Base-by-base conservation (phyloP, 1,140 invertebrate genomes). In the Drosophila eugracilis region DNA sequence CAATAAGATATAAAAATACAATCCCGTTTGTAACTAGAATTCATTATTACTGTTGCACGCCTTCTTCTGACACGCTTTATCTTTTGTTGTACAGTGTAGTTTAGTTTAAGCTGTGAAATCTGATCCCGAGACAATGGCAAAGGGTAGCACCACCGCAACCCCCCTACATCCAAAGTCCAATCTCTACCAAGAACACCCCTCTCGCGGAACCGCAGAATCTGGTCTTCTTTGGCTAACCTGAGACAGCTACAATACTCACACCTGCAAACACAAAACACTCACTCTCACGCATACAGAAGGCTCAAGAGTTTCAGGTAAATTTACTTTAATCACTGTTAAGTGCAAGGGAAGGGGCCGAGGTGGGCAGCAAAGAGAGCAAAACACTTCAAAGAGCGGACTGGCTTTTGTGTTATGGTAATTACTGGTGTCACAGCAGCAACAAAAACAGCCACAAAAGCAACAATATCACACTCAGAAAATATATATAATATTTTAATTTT, bases 361-460 rank as follows among this genome's bases (percentile, higher is more conserved):
- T 6, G 67, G 74, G 60, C 74, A 71, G 69, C 73, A 78, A 86
- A 75, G 63, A 52, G 81, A 50, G 81, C 81, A 86, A 74, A 74
- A 88, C 83, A 88, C 83, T 86, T 83, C 73, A 88, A 86, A 78
- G 71, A 63, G 41, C 70, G 41, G 42, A 52, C 62, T 78, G 78
- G 63, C 83, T 76, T 89, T 88, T 88, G 83, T 88, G 84, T 89
- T 83, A 89, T 83, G 84, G 83, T 88, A 88, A 88, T 88, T 88
- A 88, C 83, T 89, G 78, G 75, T 86, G 83, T 86, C 83, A 86
- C 65, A 67, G 49, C 60, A 78, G 42, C 80, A 70, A 63, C 67
- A 28, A 60, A 15, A 59, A 59, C 50, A 36, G 14, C 34, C 1
- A n/a, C 34, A 2, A 14, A 58, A 48, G 49, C 50, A 54, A 50